These are phyloP conservation scores for Tokudaia tokunoshimensis DNA, from an alignment of 2,797 vertebrate genomes.

Conservation along the genomic window DNA sequence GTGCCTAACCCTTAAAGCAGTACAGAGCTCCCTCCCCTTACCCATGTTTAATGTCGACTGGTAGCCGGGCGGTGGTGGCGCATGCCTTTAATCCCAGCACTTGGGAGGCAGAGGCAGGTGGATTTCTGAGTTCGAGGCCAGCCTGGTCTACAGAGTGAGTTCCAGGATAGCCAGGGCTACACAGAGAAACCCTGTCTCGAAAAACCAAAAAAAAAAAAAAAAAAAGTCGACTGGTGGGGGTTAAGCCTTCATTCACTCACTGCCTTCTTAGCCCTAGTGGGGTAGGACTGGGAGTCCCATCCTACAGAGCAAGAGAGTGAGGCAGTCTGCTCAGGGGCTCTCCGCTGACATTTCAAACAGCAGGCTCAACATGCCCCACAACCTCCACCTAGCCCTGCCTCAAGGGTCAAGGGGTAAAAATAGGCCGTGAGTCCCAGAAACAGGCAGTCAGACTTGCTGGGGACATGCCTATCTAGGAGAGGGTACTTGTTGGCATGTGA, in stretches of 20 bases:
- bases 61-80: too few relatives aligned
- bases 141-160: too few relatives aligned
- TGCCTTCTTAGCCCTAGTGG: background rate
- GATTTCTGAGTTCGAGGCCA: too few relatives aligned
- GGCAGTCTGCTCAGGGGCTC: background rate
- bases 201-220: too few relatives aligned
- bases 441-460: rapidly evolving
- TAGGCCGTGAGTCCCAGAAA: background rate
- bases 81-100: too few relatives aligned
- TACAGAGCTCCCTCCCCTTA: background rate
- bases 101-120: too few relatives aligned
- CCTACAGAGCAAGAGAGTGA: background rate
- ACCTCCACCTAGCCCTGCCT: background rate
- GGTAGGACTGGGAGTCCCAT: background rate
- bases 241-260: background rate
- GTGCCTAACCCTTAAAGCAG: background rate
- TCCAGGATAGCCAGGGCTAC: too few relatives aligned
- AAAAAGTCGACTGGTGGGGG: background rate
- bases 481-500: background rate
- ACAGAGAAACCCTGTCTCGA: too few relatives aligned
- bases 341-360: background rate
- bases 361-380: background rate
- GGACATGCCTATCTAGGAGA: background rate
- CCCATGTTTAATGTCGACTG: background rate
- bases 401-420: background rate